Percentiles rank a stretch among this genome's conserved stretches.
phyloP scores from a whole-genome alignment of 2,888 invertebrate genomes.

The Papilio demoleus region DNA sequence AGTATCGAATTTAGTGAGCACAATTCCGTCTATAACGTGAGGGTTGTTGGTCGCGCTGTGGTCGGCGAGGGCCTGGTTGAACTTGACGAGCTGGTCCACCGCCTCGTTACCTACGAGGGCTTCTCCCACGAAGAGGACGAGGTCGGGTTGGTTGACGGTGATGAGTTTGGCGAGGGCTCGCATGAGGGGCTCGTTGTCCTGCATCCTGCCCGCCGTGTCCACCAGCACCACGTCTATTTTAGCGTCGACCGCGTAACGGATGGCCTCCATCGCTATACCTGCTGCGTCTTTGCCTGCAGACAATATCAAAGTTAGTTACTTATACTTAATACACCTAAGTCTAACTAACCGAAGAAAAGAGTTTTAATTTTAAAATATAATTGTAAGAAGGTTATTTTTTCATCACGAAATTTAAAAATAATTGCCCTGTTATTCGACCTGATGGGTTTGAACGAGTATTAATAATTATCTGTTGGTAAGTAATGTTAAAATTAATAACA shows the following conservation, averaged over 20 bases:
- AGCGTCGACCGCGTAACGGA: conserved; percentile 92
- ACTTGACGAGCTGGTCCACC: conserved; percentile 99
- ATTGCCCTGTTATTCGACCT: no score
- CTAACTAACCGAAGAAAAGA: no score
- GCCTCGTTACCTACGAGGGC: conserved; percentile 99
- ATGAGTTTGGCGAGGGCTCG: conserved; percentile 98
- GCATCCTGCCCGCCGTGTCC: conserved; percentile 99
- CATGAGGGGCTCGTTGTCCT: conserved; percentile 99
- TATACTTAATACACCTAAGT: no score
- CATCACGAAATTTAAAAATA: no score
- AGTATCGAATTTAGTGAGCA: conserved; percentile 99
- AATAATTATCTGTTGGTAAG: no score
- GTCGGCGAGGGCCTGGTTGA: conserved; percentile 98
- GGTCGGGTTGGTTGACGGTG: conserved; percentile 97
- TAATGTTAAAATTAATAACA: no score
- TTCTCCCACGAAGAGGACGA: conserved; percentile 99
- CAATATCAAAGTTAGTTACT: not conserved
- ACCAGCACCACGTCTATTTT: conserved; percentile 96
- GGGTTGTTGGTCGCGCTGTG: conserved; percentile 90
- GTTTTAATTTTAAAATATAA: no score
- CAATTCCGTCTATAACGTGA: conserved; percentile 98
- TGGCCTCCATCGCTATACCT: conserved; percentile 98
- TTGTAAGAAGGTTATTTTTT: no score
- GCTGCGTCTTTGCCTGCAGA: conserved; percentile 96
- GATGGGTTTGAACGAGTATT: no score